These are phyloP conservation scores for Thereva unica DNA, from an alignment of 2,888 invertebrate genomes.

Conservation along the genomic window DNA sequence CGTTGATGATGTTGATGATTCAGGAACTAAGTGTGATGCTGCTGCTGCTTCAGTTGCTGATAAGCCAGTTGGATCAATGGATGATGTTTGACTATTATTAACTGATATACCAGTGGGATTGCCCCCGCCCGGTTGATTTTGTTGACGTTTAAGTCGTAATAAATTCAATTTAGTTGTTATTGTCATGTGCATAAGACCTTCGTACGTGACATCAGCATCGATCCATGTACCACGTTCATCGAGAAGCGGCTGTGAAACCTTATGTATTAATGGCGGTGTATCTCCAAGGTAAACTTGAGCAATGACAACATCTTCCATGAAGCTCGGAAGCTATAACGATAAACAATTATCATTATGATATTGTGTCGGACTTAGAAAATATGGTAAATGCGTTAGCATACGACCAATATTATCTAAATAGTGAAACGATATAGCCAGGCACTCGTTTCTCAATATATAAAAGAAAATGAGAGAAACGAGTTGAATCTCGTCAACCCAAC, in stretches of 20 bases:
- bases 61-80: slow-evolving; percentile 36
- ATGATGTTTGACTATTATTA: slow-evolving; percentile 23
- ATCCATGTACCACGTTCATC: slow-evolving; percentile 84
- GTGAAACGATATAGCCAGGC: no score
- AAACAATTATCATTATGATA: not conserved
- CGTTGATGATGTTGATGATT: slow-evolving; percentile 3
- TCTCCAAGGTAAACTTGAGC: slow-evolving; percentile 72
- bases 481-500: no score
- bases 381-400: no score
- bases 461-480: no score
- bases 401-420: no score
- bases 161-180: slow-evolving; percentile 82
- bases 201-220: slow-evolving; percentile 77
- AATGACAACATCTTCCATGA: slow-evolving; percentile 78
- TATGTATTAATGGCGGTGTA: slow-evolving; percentile 66
- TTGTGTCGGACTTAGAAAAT: no score
- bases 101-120: not conserved
- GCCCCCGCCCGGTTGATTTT: slow-evolving; percentile 38
- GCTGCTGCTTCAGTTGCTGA: not conserved
- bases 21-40: not conserved
- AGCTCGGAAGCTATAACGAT: slow-evolving; percentile 70
- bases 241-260: slow-evolving; percentile 67
- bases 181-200: slow-evolving; percentile 74
- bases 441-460: no score
- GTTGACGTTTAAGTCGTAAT: slow-evolving; percentile 52